Base-by-base conservation (phyloP, 2,113 vertebrate species). In the Gadus chalcogrammus region DNA sequence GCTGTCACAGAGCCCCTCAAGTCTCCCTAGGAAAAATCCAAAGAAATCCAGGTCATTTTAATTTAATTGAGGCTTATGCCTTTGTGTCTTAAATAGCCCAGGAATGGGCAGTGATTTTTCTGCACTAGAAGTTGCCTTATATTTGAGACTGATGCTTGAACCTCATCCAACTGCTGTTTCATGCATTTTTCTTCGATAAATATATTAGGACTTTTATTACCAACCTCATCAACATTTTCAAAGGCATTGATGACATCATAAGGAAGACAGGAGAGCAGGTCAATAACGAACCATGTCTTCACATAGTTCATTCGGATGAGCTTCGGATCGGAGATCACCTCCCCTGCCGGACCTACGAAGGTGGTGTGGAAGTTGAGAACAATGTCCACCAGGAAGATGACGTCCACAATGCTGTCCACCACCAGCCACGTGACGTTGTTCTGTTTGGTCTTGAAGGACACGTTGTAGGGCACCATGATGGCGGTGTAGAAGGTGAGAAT, bases 191-290 rank as follows among this genome's bases (percentile, higher is more conserved):
- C 5, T 31, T 35, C 31, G 6, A 4, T 35, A 4, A 4, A 35
- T 35, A 35, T 35, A 6, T 35, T 35, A 35, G 31, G 4, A 35
- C 31, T 35, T 48, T 48, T 13, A 48, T 13, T 48, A 48, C 95
- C 92, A 77, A 98, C 97, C 95, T 99, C 97, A 79, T 99, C 97
- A 0, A 99, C 97, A 52, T 99, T 97, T 88, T 99, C 97, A 82
- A 99, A 99, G 42, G 97, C 97, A 72, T 99, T 99, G 93, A 99
- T 99, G 90, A 99, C 95, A 42, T 99, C 97, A 12, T 99, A 99
- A 0, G 97, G 97, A 86, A 99, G 88, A 70, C 97, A 99, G 73
- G 97, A 99, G 60, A 99, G 93, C 78, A 99, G 93, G 85, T 99
- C 97, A 0, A 99, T 99, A 81, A 99, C 95, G 77, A 99, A 99